These are phyloP conservation scores for Crypturellus tataupa DNA, from an alignment of 2,797 vertebrate genomes.

Conservation along the genomic window DNA sequence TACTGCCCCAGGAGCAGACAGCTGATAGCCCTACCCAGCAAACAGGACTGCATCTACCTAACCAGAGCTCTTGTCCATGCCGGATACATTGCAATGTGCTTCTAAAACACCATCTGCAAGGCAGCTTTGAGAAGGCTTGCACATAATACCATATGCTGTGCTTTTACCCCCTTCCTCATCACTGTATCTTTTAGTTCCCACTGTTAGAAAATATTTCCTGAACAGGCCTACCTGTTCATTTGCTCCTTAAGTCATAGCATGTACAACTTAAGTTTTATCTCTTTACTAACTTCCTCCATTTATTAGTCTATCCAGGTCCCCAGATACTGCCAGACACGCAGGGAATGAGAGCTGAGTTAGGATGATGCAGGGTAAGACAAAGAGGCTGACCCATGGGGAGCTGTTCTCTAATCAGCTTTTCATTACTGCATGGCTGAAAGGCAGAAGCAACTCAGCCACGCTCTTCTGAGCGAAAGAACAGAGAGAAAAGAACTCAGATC, in stretches of 20 bases:
- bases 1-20: not conserved
- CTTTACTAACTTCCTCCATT: not conserved
- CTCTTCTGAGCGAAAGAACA: not conserved
- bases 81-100: accelerated
- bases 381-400: not conserved
- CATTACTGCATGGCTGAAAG: conserved; percentile 18
- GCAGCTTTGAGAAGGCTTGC: not conserved
- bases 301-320: not conserved
- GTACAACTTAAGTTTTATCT: not conserved
- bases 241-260: not conserved
- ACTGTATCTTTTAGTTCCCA: not conserved
- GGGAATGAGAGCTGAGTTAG: not conserved
- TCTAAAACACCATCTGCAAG: not conserved
- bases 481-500: not conserved
- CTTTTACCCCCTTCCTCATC: not conserved
- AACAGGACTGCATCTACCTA: accelerated
- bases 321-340: not conserved
- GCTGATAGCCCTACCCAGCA: not conserved
- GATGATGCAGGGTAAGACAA: not conserved
- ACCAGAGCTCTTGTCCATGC: not conserved
- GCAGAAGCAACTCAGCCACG: not conserved
- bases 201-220: not conserved
- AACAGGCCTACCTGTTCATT: not conserved
- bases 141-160: not conserved
- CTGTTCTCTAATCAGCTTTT: not conserved